Evolutionary conservation across 2,797 vertebrate species (phyloP).

Genomic region (Peromyscus eremicus): DNA sequence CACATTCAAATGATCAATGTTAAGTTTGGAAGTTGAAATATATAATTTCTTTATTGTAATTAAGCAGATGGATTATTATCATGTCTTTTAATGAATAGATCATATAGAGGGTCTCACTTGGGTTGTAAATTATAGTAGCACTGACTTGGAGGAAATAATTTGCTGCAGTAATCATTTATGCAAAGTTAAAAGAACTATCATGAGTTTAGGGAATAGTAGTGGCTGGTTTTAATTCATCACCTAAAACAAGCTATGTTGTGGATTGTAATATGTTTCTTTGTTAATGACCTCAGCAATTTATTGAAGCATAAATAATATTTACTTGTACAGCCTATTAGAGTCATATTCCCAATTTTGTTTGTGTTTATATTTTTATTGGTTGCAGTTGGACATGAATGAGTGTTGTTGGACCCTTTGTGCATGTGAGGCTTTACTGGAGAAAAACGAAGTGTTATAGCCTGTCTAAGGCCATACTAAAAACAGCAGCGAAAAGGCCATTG

Average conservation of each 20-base stretch:
- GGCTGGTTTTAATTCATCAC: slow-evolving; percentile 28
- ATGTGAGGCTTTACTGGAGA: not conserved
- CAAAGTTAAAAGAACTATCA: slow-evolving; percentile 4
- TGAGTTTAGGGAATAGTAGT: slow-evolving; percentile 10
- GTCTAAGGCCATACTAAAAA: not conserved
- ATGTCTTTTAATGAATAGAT: slow-evolving; percentile 30
- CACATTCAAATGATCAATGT: slow-evolving; percentile 25
- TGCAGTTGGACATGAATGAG: not conserved
- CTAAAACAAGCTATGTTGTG: slow-evolving; percentile 39
- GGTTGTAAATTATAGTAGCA: not conserved
- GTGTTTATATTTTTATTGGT: slow-evolving; percentile 41
- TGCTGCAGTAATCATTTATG: slow-evolving; percentile 27
- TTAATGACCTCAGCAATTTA: slow-evolving; percentile 29
- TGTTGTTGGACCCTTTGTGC: not conserved
- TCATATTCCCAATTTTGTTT: slow-evolving; percentile 7
- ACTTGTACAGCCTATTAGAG: not conserved
- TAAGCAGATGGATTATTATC: slow-evolving; percentile 3
- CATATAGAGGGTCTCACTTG: slow-evolving; percentile 1
- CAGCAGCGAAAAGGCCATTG: not conserved
- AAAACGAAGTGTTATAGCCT: slow-evolving; percentile 39
- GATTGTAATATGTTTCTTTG: not conserved
- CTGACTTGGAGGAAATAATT: slow-evolving; percentile 64
- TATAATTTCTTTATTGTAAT: not conserved
- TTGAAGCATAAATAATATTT: slow-evolving; percentile 9
- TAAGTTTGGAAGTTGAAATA: slow-evolving; percentile 37